These are phyloP conservation scores for Sminthurinus aureus DNA, from an alignment of 2,888 invertebrate genomes.

Conservation along the genomic window DNA sequence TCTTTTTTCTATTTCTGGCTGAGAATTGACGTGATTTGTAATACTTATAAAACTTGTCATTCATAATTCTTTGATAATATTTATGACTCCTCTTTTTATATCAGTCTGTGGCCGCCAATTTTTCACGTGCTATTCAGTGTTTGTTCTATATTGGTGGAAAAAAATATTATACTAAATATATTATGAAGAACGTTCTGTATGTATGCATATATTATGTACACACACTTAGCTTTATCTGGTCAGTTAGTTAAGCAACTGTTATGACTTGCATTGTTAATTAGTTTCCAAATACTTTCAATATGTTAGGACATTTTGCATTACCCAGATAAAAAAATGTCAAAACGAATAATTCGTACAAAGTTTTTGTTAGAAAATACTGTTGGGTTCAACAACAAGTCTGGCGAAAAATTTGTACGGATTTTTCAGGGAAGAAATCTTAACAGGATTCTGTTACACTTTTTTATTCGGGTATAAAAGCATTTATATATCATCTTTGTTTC, in stretches of 20 bases:
- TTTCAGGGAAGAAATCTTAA: too few relatives aligned
- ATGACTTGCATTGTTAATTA: too few relatives aligned
- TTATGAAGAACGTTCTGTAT: not conserved
- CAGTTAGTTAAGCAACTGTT: not conserved
- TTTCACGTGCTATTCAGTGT: conserved; percentile 29
- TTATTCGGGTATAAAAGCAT: too few relatives aligned
- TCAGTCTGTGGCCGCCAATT: conserved; percentile 14
- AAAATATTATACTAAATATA: not conserved
- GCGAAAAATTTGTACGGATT: too few relatives aligned
- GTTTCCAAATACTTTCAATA: too few relatives aligned
- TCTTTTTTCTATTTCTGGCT: conserved; percentile 1
- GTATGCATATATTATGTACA: not conserved
- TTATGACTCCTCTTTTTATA: not conserved
- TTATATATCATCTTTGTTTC: too few relatives aligned
- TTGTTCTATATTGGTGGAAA: conserved; percentile 18
- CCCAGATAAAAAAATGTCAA: too few relatives aligned
- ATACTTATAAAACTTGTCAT: not conserved
- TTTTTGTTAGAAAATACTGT: too few relatives aligned
- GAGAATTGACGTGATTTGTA: conserved; percentile 3
- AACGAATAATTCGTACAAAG: too few relatives aligned
- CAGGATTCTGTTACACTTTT: too few relatives aligned
- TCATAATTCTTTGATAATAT: not conserved
- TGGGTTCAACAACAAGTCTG: too few relatives aligned
- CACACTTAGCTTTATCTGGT: not conserved
- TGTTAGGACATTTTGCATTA: too few relatives aligned